These are phyloP conservation scores for Alfaro cultratus DNA, from an alignment of 2,797 vertebrate species.

Conservation along the genomic window DNA sequence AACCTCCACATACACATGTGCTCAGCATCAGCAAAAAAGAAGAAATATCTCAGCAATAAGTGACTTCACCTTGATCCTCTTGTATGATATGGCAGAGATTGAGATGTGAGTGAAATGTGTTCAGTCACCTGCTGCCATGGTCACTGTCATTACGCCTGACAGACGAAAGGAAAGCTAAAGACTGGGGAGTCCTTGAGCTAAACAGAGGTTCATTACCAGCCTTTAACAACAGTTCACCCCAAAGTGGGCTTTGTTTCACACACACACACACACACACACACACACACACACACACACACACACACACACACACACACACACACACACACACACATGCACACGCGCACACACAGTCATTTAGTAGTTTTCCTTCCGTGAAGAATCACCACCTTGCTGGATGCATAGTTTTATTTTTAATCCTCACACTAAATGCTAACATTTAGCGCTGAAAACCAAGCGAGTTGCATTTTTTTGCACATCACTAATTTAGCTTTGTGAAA, in stretches of 20 bases:
- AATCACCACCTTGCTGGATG: conserved; percentile 18
- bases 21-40: conserved; percentile 1
- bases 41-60: conserved; percentile 19
- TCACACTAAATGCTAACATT: conserved; percentile 4
- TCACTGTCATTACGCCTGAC: conserved; percentile 53
- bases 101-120: conserved; percentile 53
- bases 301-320: too few relatives aligned
- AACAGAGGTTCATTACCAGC: conserved; percentile 48
- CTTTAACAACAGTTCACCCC: conserved; percentile 54
- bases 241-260: conserved; percentile 1
- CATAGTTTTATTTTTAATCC: conserved; percentile 19
- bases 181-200: conserved; percentile 61
- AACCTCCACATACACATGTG: conserved; percentile 1
- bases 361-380: conserved; percentile 29
- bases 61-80: conserved; percentile 61
- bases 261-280: neutral
- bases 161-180: conserved; percentile 41
- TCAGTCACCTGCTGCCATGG: conserved; percentile 45
- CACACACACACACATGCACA: neutral
- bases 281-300: too few relatives aligned
- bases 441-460: neutral
- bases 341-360: conserved; percentile 4
- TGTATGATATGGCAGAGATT: conserved; percentile 46
- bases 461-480: conserved; percentile 29
- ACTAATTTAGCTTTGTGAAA: conserved; percentile 27